Base-by-base conservation (phyloP, 30 jellyfish, hydroid and myxozoan species). In the Turritopsis rubra region DNA sequence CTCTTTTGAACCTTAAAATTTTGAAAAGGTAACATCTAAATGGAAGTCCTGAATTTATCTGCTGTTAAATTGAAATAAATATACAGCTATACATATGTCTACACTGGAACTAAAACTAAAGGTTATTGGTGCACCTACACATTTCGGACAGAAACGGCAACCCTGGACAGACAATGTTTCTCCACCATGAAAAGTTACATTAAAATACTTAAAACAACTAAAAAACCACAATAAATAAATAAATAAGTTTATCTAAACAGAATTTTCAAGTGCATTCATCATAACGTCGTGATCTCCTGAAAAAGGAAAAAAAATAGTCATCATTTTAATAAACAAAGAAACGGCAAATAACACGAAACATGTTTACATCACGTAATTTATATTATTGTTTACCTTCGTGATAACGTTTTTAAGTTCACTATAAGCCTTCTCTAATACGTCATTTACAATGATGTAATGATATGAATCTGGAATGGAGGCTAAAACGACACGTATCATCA, bases 381-480 rank as follows among this genome's bases (percentile, higher is more conserved):
- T n/a, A 41, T 41, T 41, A 13, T 41, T 41, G 60, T 75, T 75
- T 87, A 91, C 97, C 91, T 87, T 86, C 28, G 72, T 52, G 27
- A 92, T 88, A 1, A 92, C 83, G 28, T 79, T 53, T 68, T 85
- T 84, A 31, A 93, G 82, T 52, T 93, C 99, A 16, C 78, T 74
- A 54, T 93, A 93, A 5, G 99, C 96, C 29, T 53, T 66, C 29
- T 93, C 97, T 65, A 93, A 81, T 20, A 85, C 89, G 75, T 93
- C 99, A 83, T 93, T 93, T 13, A 89, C 95, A 1, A 93, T n/a
- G 21, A 52, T 83, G 75, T 85, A 84, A 76, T 93, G 93, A 81
- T 88, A 93, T 13, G 92, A 80, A 27, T 95, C 97, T 28, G 99
- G 97, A 18, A 71, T 87, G 29, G 96, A 96, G 79, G 89, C 78